These are phyloP conservation scores for Drosophila prosaltans DNA, from an alignment of 1,140 invertebrate species.

Conservation along the genomic window DNA sequence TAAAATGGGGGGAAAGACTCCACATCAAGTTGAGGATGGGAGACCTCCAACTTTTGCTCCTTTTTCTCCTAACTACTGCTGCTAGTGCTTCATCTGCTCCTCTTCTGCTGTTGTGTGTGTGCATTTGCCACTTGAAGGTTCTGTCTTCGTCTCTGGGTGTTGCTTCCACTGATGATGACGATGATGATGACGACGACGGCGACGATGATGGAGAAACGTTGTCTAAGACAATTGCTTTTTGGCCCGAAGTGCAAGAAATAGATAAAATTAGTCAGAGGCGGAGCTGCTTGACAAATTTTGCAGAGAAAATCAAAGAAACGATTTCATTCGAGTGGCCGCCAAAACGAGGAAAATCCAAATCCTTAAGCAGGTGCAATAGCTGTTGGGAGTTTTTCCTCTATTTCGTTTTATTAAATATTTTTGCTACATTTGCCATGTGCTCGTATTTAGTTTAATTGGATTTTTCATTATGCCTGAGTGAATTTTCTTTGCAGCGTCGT, in stretches of 20 bases:
- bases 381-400: background rate
- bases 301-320: constrained; percentile 37
- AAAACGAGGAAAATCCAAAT: constrained; percentile 30
- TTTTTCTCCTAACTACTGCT: background rate
- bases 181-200: constrained; percentile 2
- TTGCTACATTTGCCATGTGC: constrained; percentile 42
- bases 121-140: constrained; percentile 53
- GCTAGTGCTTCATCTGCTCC: background rate
- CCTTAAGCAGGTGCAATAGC: constrained; percentile 51
- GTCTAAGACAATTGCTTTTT: constrained; percentile 80
- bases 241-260: constrained; percentile 79
- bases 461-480: constrained; percentile 39
- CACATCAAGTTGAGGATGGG: constrained; percentile 4
- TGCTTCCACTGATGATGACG: constrained; percentile 1
- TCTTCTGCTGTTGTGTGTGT: constrained; percentile 12
- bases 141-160: constrained; percentile 31
- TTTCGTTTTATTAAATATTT: constrained; percentile 44
- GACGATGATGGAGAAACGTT: constrained; percentile 67
- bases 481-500: background rate
- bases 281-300: constrained; percentile 43
- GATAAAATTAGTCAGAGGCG: constrained; percentile 77
- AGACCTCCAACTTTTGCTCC: background rate
- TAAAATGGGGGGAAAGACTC: constrained; percentile 3
- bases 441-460: constrained; percentile 68
- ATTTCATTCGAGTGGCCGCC: constrained; percentile 35